Conservation (phyloP, 1,140 invertebrate species). For the Pseudomyrmex gracilis region DNA sequence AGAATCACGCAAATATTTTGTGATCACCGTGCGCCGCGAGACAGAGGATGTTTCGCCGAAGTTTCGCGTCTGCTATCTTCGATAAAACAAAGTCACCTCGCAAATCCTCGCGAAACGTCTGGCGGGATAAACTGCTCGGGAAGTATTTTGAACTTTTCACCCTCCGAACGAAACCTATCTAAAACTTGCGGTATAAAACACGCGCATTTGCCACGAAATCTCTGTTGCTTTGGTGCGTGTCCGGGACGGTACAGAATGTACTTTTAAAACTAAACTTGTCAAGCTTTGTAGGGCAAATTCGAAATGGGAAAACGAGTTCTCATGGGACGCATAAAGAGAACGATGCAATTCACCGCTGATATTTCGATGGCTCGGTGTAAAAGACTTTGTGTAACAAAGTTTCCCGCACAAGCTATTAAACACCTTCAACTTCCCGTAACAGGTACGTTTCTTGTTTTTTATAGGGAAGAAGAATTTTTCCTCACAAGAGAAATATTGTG, state of each 20-base stretch:
- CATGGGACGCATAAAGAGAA: background rate
- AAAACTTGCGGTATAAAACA: slow-evolving; percentile 47
- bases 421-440: background rate
- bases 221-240: slow-evolving; percentile 2
- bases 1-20: background rate
- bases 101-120: slow-evolving; percentile 52
- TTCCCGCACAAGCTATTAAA: background rate
- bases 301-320: background rate
- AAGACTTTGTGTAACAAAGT: background rate
- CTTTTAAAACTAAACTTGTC: slow-evolving; percentile 25
- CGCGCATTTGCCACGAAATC: slow-evolving; percentile 24
- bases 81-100: slow-evolving; percentile 46
- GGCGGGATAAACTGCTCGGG: slow-evolving; percentile 39
- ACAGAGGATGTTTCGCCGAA: slow-evolving; percentile 39
- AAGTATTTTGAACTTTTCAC: slow-evolving; percentile 52
- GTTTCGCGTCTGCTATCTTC: slow-evolving; percentile 50
- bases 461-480: background rate
- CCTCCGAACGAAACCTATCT: slow-evolving; percentile 45
- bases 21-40: slow-evolving; percentile 19
- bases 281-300: slow-evolving; percentile 11
- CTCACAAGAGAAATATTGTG: too few species aligned
- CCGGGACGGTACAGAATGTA: background rate
- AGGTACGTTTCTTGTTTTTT: background rate
- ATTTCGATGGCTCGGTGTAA: background rate
- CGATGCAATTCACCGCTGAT: background rate